Evolutionary conservation across 2,888 invertebrate genomes (phyloP).

Genomic region (Tipula helvola): DNA sequence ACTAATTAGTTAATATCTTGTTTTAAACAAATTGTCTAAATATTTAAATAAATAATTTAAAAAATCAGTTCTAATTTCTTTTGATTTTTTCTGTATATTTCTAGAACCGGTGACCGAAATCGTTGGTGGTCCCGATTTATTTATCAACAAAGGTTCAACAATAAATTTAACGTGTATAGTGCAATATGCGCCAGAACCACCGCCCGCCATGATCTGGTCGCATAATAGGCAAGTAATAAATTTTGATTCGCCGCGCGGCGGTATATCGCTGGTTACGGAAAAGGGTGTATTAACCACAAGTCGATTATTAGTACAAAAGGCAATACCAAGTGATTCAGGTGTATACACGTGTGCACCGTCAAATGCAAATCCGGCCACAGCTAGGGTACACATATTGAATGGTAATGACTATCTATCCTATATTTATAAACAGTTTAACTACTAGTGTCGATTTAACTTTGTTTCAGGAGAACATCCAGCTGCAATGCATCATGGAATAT

Average conservation of each 20-base stretch:
- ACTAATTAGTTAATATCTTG: no score
- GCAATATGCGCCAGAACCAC: conserved; percentile 71
- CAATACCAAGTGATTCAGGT: conserved; percentile 66
- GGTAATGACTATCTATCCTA: conserved; percentile 43
- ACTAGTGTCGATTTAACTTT: conserved; percentile 13
- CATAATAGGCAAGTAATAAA: conserved; percentile 69
- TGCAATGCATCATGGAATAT: conserved; percentile 65
- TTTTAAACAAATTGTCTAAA: no score
- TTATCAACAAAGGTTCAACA: conserved; percentile 76
- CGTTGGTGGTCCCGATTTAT: conserved; percentile 67
- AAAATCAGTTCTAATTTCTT: no score
- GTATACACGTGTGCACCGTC: conserved; percentile 74
- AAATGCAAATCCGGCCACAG: conserved; percentile 66
- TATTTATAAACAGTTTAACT: background rate
- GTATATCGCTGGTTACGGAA: conserved; percentile 76
- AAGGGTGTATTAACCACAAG: conserved; percentile 75
- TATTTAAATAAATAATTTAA: no score
- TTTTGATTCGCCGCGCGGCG: conserved; percentile 80
- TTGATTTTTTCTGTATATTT: conserved; percentile 22
- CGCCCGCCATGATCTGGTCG: conserved; percentile 71
- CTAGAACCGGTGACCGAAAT: conserved; percentile 73
- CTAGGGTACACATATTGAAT: conserved; percentile 74
- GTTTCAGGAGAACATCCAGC: conserved; percentile 69
- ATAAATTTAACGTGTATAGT: conserved; percentile 81
- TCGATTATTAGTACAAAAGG: conserved; percentile 69